Base-by-base conservation (phyloP, 1,140 invertebrate species). In the Drosophila kepulauana region DNA sequence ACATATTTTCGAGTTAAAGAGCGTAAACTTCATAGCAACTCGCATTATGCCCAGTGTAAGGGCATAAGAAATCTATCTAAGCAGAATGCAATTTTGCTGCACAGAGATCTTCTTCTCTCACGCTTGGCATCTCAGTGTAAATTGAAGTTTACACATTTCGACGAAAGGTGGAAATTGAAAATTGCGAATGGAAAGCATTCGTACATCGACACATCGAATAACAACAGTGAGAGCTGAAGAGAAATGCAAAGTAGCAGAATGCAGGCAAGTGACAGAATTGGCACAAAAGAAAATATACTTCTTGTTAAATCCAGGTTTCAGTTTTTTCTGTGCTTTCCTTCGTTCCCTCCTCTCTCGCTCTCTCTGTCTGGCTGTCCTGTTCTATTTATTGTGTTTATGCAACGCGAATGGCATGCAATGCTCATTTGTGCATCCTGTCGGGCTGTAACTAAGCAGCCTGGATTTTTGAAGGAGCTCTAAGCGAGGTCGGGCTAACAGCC, bases 241-340 rank as follows among this genome's bases (percentile, higher is more conserved):
- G 68, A 87, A 84, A 88, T 84, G 84, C 78, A 89, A 88, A 88
- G 84, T 88, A 88, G 85, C 84, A 81, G 61, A 62, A 52, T 63
- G 41, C 51, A 69, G 71, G 63, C 64, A 79, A 71, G 51, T 67
- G 66, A 73, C 80, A 72, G 52, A 30, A 57, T 38, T 57, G 62
- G 46, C 52, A 66, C 68, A 56, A 56, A 57, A 49, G 16, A 65
- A 64, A 54, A 54, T 65, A 61, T 66, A 38, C 46, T 57, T 48
- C 49, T 13, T 41, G 41, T 41, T 56, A 57, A 56, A 35, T 51
- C 16, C 41, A 20, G 51, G 30, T 73, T 61, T 65, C 41, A 61
- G 56, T 49, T 41, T 78, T 64, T 62, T 25, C 20, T 25, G 0
- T 25, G 20, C 20, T 3, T 25, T 25, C 3, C 20, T 25, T 33